Base-by-base conservation (phyloP, 2,113 vertebrate species). In the Pterophyllum scalare region DNA sequence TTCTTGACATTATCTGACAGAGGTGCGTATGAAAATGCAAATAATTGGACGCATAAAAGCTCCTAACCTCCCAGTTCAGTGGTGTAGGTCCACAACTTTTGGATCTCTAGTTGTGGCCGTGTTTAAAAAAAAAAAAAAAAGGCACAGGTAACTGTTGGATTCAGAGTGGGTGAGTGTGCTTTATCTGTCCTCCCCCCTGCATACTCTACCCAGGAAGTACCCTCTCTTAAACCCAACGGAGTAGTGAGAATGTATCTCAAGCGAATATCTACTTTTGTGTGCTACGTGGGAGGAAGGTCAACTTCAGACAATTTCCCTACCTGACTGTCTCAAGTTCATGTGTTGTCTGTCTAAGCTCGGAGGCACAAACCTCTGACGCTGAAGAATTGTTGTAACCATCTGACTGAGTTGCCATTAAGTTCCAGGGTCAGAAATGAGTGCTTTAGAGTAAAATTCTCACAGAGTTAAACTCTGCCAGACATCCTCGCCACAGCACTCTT, bases 401-500 rank as follows among this genome's bases (percentile, higher is more conserved):
- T 80, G 5, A 83, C 40, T 31, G 24, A 54, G 67, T 72, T 33
- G 67, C 46, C 31, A 58, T 81, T 28, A 20, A 74, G 20, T 60
- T 83, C 9, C 33, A 22, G 12, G 17, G 56, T 26, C 31, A 67
- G 77, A 91, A 79, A 62, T 6, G 15, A 35, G 83, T 58, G 24
- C 35, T 86, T 7, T n/a, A 28, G 33, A 46, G 38, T 60, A 11
- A 35, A 10, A 2, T 58, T 78, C n/a, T 72, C 43, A 59, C 70
- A 61, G n/a, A 54, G 40, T 74, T 62, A 28, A 60, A 75, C 40
- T 24, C 57, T 67, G 72, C 61, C 82, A 88, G 74, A 88, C 57
- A 54, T 67, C 62, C 24, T 1, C 28, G 67, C 84, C 81, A 15
- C 59, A 87, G 61, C 19, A 4, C 52, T 83, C 40, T 43, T 43